Percentiles rank a stretch among this genome's conserved stretches.
phyloP scores from a whole-genome alignment of 2,113 vertebrate species.

The Rissa tridactyla region DNA sequence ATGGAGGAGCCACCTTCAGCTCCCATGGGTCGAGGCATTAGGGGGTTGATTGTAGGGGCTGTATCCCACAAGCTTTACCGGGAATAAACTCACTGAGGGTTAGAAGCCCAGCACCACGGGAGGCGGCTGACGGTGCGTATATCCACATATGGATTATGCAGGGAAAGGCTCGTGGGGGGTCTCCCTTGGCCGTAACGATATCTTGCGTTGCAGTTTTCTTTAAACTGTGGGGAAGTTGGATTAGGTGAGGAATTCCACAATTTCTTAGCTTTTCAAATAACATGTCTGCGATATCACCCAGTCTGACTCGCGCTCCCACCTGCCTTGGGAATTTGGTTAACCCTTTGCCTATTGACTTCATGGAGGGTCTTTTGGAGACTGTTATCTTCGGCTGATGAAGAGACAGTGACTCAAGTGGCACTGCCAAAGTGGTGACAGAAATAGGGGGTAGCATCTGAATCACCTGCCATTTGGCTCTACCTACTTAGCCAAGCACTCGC shows the following conservation, averaged over 20 bases:
- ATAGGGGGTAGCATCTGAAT: conserved; percentile 31
- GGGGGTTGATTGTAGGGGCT: background rate
- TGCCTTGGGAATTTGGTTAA: conserved; percentile 52
- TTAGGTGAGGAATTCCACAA: conserved; percentile 73
- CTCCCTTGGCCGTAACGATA: background rate
- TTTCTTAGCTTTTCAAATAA: conserved; percentile 73
- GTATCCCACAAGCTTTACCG: fast-evolving
- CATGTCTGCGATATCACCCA: conserved; percentile 54
- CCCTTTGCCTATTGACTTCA: background rate
- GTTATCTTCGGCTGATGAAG: background rate
- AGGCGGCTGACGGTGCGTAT: background rate
- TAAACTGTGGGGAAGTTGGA: conserved; percentile 71
- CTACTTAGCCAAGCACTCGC: conserved; percentile 14
- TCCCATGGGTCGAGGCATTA: fast-evolving
- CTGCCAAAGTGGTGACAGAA: background rate
- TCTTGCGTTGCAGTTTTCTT: conserved; percentile 58
- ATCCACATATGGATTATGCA: background rate
- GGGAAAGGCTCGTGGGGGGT: conserved; percentile 20
- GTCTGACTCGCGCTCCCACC: conserved; percentile 36
- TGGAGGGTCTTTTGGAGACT: background rate
- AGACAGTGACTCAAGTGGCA: background rate
- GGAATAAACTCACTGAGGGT: fast-evolving
- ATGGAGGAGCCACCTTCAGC: background rate
- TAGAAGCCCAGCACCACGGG: background rate
- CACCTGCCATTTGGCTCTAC: conserved; percentile 56